phyloP scores from a whole-genome alignment of 2,113 vertebrate genomes.

The Bubo blakistoni region DNA sequence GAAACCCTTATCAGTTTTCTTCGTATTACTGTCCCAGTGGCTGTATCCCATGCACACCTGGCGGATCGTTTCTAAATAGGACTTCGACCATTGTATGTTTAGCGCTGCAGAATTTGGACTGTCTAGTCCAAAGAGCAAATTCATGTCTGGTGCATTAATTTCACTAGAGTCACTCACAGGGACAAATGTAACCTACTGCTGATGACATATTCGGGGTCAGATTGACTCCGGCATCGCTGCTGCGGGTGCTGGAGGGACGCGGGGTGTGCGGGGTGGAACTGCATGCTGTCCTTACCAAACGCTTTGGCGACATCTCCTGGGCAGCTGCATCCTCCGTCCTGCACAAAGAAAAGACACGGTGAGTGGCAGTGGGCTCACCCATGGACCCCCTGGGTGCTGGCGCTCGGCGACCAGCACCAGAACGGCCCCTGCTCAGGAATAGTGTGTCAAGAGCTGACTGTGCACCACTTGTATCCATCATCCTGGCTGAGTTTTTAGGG shows the following conservation, averaged over 20 bases:
- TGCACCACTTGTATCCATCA: neutral
- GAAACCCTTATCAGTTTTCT: neutral
- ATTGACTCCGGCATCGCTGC: neutral
- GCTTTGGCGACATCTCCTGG: conserved; percentile 98
- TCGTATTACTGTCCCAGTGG: neutral
- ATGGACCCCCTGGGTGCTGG: neutral
- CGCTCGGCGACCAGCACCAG: neutral
- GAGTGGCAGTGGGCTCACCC: neutral
- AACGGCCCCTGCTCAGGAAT: neutral
- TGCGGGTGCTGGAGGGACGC: accelerated
- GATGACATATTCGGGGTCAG: neutral
- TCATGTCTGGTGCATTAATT: neutral
- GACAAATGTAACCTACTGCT: neutral
- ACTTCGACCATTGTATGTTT: neutral
- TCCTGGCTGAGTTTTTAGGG: neutral
- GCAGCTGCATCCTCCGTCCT: conserved; percentile 97
- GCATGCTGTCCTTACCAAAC: conserved; percentile 81
- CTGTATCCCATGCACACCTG: neutral
- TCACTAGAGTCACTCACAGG: neutral
- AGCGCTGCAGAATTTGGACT: neutral
- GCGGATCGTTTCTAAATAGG: neutral
- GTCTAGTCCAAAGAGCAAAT: neutral
- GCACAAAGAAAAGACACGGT: neutral
- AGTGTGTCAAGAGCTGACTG: neutral
- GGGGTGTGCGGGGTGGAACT: neutral